Evolutionary conservation across 2,113 vertebrate species (phyloP).

Genomic region (Panthera uncia): DNA sequence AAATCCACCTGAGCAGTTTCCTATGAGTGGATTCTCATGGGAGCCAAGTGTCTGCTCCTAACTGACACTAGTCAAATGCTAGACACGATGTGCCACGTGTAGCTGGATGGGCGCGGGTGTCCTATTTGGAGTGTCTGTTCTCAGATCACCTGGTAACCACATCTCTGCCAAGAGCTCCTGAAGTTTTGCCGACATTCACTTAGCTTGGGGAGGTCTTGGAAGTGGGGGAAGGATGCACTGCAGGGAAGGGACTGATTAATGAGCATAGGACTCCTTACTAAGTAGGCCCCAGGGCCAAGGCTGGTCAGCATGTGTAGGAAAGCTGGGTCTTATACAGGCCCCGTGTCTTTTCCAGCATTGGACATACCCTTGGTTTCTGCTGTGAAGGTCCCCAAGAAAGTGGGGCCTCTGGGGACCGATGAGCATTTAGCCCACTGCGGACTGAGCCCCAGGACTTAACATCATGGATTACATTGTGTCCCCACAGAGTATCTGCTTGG

Average conservation of each 20-base stretch:
- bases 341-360: not conserved
- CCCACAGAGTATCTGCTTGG: not conserved
- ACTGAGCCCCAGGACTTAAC: not conserved
- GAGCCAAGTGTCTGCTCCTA: not conserved
- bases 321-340: not conserved
- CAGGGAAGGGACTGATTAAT: not conserved
- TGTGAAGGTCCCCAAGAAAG: not conserved
- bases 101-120: not conserved
- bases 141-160: not conserved
- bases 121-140: not conserved
- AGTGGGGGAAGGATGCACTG: not conserved
- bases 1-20: not conserved
- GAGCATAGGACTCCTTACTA: not conserved
- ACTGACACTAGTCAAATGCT: not conserved
- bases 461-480: not conserved
- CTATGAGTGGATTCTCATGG: not conserved
- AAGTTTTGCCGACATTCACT: not conserved
- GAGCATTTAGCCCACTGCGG: not conserved
- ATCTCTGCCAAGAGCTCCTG: not conserved
- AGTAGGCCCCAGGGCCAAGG: not conserved
- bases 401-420: not conserved
- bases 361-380: not conserved
- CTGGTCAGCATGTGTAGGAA: accelerated
- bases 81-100: no score
- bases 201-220: not conserved